A percentile compares a stretch with the other conserved stretches of the same genome.
Evolutionary conservation across 30 jellyfish, hydroid and myxozoan genomes (phyloP).

Genomic region (Pseudorhiza aurosa): DNA sequence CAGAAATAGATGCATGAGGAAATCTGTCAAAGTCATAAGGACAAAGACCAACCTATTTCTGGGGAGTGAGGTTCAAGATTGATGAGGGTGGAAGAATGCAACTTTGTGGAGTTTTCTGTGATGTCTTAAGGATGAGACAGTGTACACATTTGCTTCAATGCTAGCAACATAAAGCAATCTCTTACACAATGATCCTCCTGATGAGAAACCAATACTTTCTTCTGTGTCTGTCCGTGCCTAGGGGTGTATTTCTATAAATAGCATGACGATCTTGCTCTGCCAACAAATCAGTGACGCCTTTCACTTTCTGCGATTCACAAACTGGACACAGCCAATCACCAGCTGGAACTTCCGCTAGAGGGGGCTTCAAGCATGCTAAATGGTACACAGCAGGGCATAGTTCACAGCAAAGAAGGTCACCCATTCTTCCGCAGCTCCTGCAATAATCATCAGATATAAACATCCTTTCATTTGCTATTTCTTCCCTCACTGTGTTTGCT

Average conservation of each 20-base stretch:
- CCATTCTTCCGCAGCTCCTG: slow-evolving; percentile 95
- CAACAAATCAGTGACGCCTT: slow-evolving; percentile 90
- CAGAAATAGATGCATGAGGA: too few species aligned
- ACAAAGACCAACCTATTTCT: too few species aligned
- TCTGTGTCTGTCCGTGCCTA: slow-evolving; percentile 91
- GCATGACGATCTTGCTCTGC: slow-evolving; percentile 81
- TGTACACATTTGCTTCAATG: too few species aligned
- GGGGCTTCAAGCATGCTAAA: slow-evolving; percentile 93
- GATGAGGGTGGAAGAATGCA: too few species aligned
- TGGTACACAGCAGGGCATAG: slow-evolving; percentile 97
- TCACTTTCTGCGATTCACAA: slow-evolving; percentile 86
- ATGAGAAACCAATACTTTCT: slow-evolving; percentile 88
- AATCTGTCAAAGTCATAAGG: too few species aligned
- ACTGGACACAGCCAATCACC: slow-evolving; percentile 98
- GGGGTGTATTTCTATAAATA: slow-evolving; percentile 83
- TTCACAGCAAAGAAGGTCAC: slow-evolving; percentile 94
- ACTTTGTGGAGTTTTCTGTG: too few species aligned
- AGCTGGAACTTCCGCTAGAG: slow-evolving; percentile 88
- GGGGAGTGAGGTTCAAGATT: too few species aligned
- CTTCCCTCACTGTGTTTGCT: slow-evolving; percentile 80
- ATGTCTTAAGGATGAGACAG: too few species aligned
- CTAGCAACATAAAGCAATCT: too few species aligned
- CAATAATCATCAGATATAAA: slow-evolving; percentile 95
- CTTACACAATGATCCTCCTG: slow-evolving; percentile 90
- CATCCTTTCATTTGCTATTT: slow-evolving; percentile 91